Evolutionary conservation across 92 coral and sea anemone genomes (phyloP), one percentile per base, ranked within the genome.

Genomic region (Porites cylindrica): DNA sequence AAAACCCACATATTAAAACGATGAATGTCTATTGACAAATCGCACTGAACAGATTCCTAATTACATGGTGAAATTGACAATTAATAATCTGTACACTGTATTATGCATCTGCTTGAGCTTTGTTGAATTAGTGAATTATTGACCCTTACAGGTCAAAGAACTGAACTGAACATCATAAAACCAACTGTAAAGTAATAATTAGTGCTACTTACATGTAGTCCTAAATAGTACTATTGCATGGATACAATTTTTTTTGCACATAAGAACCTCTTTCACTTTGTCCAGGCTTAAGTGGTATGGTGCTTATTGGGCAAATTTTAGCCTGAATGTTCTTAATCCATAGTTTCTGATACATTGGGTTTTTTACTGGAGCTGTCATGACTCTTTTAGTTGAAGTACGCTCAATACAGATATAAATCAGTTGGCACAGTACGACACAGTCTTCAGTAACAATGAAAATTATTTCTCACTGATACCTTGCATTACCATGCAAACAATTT

Each of bases 171-270:
- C 77, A 72, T n/a, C 60, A 19, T 72, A 51, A 72, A 61, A 72
- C 77, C 77, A 72, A 72, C 77, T 50, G 50, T 47, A 18, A 58
- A 43, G 77, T 56, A 72, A 43, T 75, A 75, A 75, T 70, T 26
- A 70, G 75, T 70, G 75, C 75, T 53, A 75, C 78, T 19, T 75
- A 75, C 78, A 75, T 75, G 78, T 52, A 75, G 78, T 75, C 78
- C 78, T 75, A 75, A 75, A 51, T 75, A 75, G 65, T 53, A 53
- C 78, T 75, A n/a, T 75, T 75, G 78, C 78, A 75, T 75, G 78
- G 78, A 51, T 51, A 75, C 53, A 24, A 53, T 75, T 75, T 75
- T 75, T 74, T 74, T 74, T 23, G 64, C 63, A 74, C 78, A 74
- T 74, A 74, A 74, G 78, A 74, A 74, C 78, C 17, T 50, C 78